These are phyloP conservation scores for Drosophila meridionalis DNA, from an alignment of 2,888 invertebrate genomes.

Conservation along the genomic window DNA sequence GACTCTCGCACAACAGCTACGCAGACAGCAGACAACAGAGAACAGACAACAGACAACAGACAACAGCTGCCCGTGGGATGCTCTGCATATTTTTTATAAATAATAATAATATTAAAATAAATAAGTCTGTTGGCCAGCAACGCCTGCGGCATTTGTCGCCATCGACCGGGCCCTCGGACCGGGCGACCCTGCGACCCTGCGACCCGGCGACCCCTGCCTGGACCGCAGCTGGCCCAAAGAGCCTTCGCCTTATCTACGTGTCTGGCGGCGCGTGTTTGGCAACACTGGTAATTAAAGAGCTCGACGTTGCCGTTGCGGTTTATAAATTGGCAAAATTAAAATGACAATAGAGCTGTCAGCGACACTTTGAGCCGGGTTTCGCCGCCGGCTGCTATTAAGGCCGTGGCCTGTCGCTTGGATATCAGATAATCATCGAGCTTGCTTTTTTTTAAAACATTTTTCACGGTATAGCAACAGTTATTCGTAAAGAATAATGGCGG, in stretches of 20 bases:
- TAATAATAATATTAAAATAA: slow-evolving; percentile 79
- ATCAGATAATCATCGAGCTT: slow-evolving; percentile 30
- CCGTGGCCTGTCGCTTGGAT: slow-evolving; percentile 15
- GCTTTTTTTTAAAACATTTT: background rate
- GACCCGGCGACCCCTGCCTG: slow-evolving; percentile 2
- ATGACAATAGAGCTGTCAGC: slow-evolving; percentile 77
- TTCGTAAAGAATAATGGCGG: background rate
- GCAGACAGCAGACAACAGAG: slow-evolving; percentile 13
- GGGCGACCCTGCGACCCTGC: background rate
- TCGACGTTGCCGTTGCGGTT: slow-evolving; percentile 58
- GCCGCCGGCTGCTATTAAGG: slow-evolving; percentile 17
- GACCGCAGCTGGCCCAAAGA: slow-evolving; percentile 26
- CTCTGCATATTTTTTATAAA: slow-evolving; percentile 67
- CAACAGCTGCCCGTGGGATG: slow-evolving; percentile 38
- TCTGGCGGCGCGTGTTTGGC: slow-evolving; percentile 48
- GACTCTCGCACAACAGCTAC: slow-evolving; percentile 34
- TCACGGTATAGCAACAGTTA: slow-evolving; percentile 29
- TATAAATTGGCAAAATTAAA: slow-evolving; percentile 75
- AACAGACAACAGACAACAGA: slow-evolving; percentile 18
- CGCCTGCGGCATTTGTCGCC: slow-evolving; percentile 62
- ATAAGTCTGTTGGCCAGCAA: slow-evolving; percentile 64
- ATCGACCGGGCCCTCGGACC: slow-evolving; percentile 24
- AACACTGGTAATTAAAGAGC: slow-evolving; percentile 73
- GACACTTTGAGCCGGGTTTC: slow-evolving; percentile 68
- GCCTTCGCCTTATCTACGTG: slow-evolving; percentile 61